Conservation (phyloP, 92 coral and sea anemone species). For the Epizoanthus rinbou region DNA sequence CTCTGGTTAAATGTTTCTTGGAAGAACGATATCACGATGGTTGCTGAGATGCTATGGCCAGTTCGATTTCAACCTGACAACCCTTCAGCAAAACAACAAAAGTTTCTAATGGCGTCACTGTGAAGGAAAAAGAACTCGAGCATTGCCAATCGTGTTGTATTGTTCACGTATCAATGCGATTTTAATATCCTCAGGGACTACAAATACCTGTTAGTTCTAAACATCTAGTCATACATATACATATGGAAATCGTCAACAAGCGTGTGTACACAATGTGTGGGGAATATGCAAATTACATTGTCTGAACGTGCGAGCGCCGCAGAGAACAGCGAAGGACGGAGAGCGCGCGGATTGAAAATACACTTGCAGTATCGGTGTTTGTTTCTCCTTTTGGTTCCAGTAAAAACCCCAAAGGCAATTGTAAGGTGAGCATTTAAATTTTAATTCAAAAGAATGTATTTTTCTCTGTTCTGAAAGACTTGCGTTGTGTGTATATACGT, state of each 20-base stretch:
- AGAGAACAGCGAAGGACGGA: not conserved
- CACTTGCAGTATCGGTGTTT: not conserved
- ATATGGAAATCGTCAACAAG: conserved; percentile 36
- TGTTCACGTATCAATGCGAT: conserved; percentile 2
- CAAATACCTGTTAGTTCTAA: conserved; percentile 5
- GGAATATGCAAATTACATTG: conserved; percentile 41
- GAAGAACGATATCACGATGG: too few relatives aligned
- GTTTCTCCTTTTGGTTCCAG: not conserved
- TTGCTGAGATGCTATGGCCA: too few relatives aligned
- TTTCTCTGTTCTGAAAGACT: too few relatives aligned
- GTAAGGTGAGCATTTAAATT: conserved; percentile 9
- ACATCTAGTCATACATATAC: not conserved
- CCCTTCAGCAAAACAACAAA: not conserved
- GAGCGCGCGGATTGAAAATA: not conserved
- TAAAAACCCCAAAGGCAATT: not conserved
- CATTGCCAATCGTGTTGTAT: not conserved
- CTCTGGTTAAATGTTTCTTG: too few relatives aligned
- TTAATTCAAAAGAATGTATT: too few relatives aligned
- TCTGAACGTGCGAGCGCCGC: conserved; percentile 17
- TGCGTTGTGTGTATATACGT: too few relatives aligned
- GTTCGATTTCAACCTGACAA: too few relatives aligned
- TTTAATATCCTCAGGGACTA: not conserved
- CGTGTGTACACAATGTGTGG: not conserved
- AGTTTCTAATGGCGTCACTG: not conserved
- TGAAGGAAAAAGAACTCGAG: not conserved